Base-by-base conservation (phyloP, 2,113 vertebrate species). In the Callipepla squamata region DNA sequence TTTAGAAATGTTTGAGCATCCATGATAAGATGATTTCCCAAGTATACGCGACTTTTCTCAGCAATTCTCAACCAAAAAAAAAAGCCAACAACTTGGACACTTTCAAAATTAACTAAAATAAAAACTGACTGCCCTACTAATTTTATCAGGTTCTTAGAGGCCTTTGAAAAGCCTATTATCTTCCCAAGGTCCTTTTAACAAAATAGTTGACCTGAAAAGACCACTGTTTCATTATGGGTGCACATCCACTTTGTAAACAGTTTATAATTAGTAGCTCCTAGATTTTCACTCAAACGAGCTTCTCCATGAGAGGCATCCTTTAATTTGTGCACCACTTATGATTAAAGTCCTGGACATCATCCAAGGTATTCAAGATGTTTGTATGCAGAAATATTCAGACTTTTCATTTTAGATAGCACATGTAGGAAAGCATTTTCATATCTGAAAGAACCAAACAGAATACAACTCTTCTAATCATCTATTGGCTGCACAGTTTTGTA, bases 111-210 rank as follows among this genome's bases (percentile, higher is more conserved):
- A 88, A 44, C 28, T 88, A 57, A 68, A 76, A 28, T 23, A 80
- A 88, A 77, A 34, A 84, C 36, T 15, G 66, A 32, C 45, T 75
- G 80, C 8, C 18, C 28, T 67, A n/a, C 34, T 89, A 89, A 91
- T 82, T 79, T 32, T 15, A 66, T 92, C 58, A 92, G 58, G 34
- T 73, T 85, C 84, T 87, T 67, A 89, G 4, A 77, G 50, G 84
- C 21, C 85, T 93, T 79, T 84, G 32, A 62, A 21, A 94, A 95
- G 70, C 55, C 48, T 79, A 75, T 94, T 92, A 84, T 63, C 77
- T 73, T 69, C 47, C 25, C 42, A 73, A 87, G 86, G 36, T 69
- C 53, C 45, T 63, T 21, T 82, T 93, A 85, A 7, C 50, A 36
- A 92, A 93, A 40, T 8, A 91, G 82, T 3, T 69, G 82, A 94